Evolutionary conservation across 2,888 invertebrate species (phyloP).

Genomic region (Dasysyrphus tricinctus): DNA sequence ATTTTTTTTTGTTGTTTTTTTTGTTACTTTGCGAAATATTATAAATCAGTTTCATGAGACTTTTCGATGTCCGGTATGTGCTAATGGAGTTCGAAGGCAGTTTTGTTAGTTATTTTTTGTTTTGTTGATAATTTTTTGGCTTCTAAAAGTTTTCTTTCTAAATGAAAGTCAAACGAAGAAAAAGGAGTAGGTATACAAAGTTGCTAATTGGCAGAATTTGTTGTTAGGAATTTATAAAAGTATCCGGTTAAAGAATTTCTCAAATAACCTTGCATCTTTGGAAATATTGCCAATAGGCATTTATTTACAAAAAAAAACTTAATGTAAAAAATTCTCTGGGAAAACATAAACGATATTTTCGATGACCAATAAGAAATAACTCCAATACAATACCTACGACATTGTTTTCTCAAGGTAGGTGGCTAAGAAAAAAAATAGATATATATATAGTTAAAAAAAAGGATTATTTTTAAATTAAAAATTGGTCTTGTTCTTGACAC

Average conservation of each 20-base stretch:
- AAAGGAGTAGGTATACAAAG: not conserved
- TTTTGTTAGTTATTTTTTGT: not conserved
- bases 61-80: slow-evolving; percentile 32
- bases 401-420: not conserved
- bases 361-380: not conserved
- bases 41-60: slow-evolving; percentile 45
- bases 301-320: not conserved
- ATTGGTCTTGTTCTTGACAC: too few relatives aligned
- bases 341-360: not conserved
- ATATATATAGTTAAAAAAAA: too few relatives aligned
- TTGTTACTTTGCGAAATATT: slow-evolving; percentile 20
- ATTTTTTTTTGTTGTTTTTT: slow-evolving; percentile 8
- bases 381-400: not conserved
- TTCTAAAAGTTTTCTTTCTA: slow-evolving; percentile 5
- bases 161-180: slow-evolving; percentile 5
- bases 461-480: too few relatives aligned
- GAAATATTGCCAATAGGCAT: not conserved
- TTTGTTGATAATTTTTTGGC: not conserved
- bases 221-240: not conserved
- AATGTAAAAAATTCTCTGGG: not conserved
- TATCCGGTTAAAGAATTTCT: not conserved
- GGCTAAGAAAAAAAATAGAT: too few relatives aligned
- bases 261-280: not conserved
- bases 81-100: slow-evolving; percentile 32
- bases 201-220: not conserved